A percentile compares a stretch with the other conserved stretches of the same genome.
These are phyloP conservation scores for Porphyrio hochstetteri DNA, from an alignment of 2,113 vertebrate genomes.

Conservation along the genomic window DNA sequence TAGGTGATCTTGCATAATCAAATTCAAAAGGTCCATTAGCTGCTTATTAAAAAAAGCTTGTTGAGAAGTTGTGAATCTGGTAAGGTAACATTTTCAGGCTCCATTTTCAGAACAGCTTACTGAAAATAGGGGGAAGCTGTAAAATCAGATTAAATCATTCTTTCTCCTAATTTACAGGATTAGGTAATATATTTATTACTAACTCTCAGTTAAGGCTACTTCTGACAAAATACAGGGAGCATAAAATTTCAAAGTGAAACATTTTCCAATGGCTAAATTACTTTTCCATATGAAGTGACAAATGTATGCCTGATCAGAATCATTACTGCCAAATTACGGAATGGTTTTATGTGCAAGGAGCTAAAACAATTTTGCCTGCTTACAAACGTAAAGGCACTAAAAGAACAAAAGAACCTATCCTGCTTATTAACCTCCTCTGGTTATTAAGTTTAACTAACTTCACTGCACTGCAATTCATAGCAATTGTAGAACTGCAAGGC, in stretches of 20 bases:
- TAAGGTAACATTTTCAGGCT: background rate
- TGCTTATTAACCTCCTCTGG: background rate
- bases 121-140: background rate
- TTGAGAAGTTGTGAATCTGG: background rate
- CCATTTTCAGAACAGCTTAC: background rate
- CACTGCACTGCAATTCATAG: background rate
- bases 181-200: constrained; percentile 29
- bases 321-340: constrained; percentile 17
- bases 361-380: background rate
- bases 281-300: constrained; percentile 16
- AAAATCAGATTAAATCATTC: constrained; percentile 23
- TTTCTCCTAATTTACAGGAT: constrained; percentile 10
- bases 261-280: background rate
- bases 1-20: background rate
- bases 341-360: background rate
- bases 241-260: constrained; percentile 13
- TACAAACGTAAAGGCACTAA: constrained; percentile 11
- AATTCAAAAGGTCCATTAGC: background rate
- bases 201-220: background rate
- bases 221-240: constrained; percentile 5
- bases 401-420: background rate
- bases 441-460: background rate
- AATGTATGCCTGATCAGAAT: background rate
- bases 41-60: background rate
- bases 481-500: background rate